Evolutionary conservation across 2,113 vertebrate species (phyloP).

Genomic region (Onychorhynchus coronatus): DNA sequence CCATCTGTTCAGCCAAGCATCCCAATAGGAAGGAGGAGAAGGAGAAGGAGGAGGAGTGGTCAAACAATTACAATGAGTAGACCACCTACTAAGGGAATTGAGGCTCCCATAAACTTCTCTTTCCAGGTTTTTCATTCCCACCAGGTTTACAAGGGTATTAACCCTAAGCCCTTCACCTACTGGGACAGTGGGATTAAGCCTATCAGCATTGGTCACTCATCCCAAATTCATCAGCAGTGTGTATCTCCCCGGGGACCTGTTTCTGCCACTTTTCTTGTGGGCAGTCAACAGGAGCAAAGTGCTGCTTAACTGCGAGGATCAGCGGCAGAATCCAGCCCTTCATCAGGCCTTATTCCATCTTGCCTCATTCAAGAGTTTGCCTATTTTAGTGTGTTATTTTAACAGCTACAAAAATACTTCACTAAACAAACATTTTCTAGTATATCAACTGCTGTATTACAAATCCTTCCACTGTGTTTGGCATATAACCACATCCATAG

Average conservation of each 20-base stretch:
- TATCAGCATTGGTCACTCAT: background rate
- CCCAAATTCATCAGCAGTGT: background rate
- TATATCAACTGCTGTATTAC: background rate
- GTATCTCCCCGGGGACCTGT: background rate
- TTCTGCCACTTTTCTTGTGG: rapidly evolving
- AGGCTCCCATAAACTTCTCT: background rate
- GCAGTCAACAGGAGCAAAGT: background rate
- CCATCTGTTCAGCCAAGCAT: background rate
- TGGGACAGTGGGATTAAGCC: background rate
- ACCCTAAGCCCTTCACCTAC: background rate
- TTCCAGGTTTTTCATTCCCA: background rate
- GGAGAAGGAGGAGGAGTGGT: background rate
- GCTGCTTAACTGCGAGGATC: background rate
- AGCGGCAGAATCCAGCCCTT: background rate
- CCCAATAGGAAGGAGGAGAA: background rate
- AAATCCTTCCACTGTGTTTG: background rate
- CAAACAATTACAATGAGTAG: background rate
- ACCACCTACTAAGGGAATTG: background rate
- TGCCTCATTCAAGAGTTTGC: background rate
- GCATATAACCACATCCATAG: background rate
- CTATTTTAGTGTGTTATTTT: background rate
- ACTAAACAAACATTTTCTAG: constrained; percentile 1
- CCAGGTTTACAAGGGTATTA: background rate
- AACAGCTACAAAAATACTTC: constrained; percentile 19
- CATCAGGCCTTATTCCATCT: background rate